These are phyloP conservation scores for Mormyrus proboscirostris DNA, from an alignment of 2,797 vertebrate genomes.

Conservation along the genomic window DNA sequence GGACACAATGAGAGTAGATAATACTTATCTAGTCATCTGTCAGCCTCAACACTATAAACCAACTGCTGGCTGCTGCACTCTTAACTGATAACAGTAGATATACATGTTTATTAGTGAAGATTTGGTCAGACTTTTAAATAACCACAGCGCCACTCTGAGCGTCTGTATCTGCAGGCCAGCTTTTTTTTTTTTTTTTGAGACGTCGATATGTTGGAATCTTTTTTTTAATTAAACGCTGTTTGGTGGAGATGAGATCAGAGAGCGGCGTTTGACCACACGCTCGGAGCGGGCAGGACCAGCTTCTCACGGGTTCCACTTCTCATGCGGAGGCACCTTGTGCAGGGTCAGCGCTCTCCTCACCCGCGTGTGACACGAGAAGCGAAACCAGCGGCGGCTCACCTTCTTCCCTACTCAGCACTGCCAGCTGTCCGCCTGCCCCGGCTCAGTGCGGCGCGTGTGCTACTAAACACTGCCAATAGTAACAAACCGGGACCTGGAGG, in stretches of 20 bases:
- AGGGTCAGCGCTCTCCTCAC: constrained; percentile 45
- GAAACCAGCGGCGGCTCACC: constrained; percentile 37
- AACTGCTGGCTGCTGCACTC: not conserved
- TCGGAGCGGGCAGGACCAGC: constrained; percentile 33
- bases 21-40: not conserved
- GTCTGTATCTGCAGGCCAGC: not conserved
- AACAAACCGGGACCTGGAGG: not conserved
- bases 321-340: constrained; percentile 39
- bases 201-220: constrained; percentile 36
- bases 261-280: not conserved
- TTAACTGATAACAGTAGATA: not conserved
- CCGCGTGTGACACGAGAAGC: constrained; percentile 40
- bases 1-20: not conserved
- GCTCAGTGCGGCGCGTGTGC: no score
- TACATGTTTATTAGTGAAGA: not conserved
- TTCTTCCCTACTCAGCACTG: not conserved
- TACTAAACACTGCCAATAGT: not conserved
- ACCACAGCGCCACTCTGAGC: not conserved
- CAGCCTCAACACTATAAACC: constrained; percentile 1
- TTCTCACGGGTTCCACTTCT: constrained; percentile 35
- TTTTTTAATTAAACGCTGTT: constrained; percentile 35
- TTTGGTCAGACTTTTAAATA: not conserved
- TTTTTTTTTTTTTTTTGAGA: constrained; percentile 3
- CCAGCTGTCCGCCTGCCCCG: not conserved
- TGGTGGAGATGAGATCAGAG: constrained; percentile 37